Conservation (phyloP, 2,797 vertebrate species). For the Octomys mimax region DNA sequence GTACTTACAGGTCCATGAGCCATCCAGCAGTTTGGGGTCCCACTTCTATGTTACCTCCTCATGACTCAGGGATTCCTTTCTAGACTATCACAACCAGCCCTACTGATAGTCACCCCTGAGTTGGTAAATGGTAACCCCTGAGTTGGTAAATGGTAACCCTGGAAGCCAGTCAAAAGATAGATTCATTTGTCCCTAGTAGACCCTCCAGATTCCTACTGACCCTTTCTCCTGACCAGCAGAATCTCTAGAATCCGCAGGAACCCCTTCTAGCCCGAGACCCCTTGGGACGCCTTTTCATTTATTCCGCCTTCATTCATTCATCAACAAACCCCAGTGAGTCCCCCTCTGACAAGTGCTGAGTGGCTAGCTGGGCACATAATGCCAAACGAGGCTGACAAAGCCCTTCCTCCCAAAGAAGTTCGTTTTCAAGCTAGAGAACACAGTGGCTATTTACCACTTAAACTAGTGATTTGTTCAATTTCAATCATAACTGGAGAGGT, state of each 20-base stretch:
- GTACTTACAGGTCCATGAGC: not conserved
- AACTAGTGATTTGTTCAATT: not conserved
- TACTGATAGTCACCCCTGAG: not conserved
- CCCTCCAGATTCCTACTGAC: not conserved
- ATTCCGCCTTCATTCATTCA: not conserved
- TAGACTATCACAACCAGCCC: not conserved
- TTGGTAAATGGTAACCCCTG: not conserved
- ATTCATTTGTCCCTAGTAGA: not conserved
- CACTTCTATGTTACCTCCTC: not conserved
- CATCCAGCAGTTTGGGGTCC: not conserved
- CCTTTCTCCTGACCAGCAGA: not conserved
- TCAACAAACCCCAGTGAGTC: not conserved
- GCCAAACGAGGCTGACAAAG: not conserved
- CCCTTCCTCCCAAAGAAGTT: not conserved
- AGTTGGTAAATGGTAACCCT: not conserved
- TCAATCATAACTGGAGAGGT: not conserved
- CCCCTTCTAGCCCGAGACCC: not conserved
- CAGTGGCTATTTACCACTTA: not conserved
- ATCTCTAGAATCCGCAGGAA: not conserved
- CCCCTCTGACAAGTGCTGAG: fast-evolving
- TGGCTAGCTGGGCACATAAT: not conserved
- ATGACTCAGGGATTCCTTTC: not conserved
- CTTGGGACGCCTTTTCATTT: not conserved
- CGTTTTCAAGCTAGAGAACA: not conserved
- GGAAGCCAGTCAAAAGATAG: not conserved